Base-by-base conservation (phyloP, 2,888 invertebrate species). In the Drosophila greeni region DNA sequence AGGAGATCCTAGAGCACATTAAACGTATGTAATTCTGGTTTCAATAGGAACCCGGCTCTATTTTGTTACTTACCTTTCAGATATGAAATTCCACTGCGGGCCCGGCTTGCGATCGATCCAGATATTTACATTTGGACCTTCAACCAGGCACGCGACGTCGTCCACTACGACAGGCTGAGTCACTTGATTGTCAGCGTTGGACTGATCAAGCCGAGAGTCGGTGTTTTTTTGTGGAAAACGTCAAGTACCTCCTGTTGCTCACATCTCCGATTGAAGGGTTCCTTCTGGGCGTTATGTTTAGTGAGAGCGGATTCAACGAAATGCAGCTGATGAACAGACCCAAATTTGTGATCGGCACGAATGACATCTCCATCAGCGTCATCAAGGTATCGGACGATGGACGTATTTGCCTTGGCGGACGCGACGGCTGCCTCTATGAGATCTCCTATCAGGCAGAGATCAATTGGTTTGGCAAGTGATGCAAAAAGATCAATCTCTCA, bases 41-140 rank as follows among this genome's bases (percentile, higher is more conserved):
- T 16, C 20, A 3, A 7, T 9, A 2, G 9, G 8, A n/a, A 12
- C 34, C 16, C 2, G 14, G 5, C 8, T 12, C 23, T 31, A 18
- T n/a, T 6, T n/a, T 24, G 11, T 42, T 20, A 4, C 24, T 9
- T 14, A 9, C 11, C 24, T 52, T 77, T 68, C 88, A 97, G 97
- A 96, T 90, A 95, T 98, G 91, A 97, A 97, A 89, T 96, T 96
- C 76, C 96, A 97, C 86, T 98, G 56, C 91, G 99, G 85, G 98
- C 98, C 0, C 99, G 98, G 98, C 90, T 99, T 57, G 96, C 97
- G 6, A 96, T 99, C 76, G 99, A 99, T 87, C 97, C 97, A 82
- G 97, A 98, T 89, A 95, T 99, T 77, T 99, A 97, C 90, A 88
- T 89, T 36, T 99, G 99, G 99, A 95, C 97, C 26, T 99, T 97